phyloP scores from a whole-genome alignment of 1,140 invertebrate species.

The Augochlora pura region DNA sequence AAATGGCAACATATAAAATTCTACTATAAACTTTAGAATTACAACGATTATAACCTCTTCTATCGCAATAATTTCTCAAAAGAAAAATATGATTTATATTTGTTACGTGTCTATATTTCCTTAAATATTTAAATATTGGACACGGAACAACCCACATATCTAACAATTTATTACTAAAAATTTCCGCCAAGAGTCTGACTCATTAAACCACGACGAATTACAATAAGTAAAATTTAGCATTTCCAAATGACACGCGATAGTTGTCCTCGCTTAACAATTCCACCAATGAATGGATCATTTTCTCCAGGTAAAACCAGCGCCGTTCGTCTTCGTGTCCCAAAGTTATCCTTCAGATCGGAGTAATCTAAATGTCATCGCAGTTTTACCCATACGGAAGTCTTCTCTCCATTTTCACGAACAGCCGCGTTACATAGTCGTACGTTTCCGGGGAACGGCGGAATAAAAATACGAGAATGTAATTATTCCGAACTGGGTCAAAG shows the following conservation, averaged over 20 bases:
- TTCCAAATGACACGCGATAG: background rate
- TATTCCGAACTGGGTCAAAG: conserved; percentile 31
- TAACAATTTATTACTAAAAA: too few species aligned
- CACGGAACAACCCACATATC: too few species aligned
- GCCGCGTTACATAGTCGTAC: background rate
- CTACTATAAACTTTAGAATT: too few species aligned
- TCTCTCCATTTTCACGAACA: background rate
- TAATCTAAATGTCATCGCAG: background rate
- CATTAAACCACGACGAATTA: too few species aligned
- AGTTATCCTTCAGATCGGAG: background rate
- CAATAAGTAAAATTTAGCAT: background rate
- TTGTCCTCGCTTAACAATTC: background rate
- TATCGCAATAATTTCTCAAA: too few species aligned
- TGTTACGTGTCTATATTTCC: too few species aligned
- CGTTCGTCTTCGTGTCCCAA: background rate
- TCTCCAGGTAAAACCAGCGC: too few species aligned
- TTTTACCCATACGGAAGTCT: background rate
- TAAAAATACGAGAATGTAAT: conserved; percentile 32
- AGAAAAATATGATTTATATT: too few species aligned
- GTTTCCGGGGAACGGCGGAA: background rate
- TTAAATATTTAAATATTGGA: too few species aligned
- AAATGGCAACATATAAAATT: too few species aligned
- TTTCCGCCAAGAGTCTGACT: too few species aligned
- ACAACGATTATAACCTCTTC: too few species aligned
- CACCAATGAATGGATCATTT: background rate